Conservation (phyloP, 2,888 invertebrate genomes). For the Drosophila stalkeri region DNA sequence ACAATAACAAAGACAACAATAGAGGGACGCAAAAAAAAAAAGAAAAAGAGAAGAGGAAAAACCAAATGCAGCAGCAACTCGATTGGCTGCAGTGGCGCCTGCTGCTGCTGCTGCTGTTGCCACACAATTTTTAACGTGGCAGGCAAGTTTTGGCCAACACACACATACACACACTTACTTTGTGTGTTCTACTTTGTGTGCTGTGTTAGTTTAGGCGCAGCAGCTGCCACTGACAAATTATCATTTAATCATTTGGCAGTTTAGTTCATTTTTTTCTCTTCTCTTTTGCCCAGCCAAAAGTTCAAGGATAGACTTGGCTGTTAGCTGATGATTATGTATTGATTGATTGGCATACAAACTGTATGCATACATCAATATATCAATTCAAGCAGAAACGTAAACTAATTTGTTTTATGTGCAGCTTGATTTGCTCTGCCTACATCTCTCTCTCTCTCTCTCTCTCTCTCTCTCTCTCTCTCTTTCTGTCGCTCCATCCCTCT, state of each 20-base stretch:
- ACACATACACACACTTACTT: constrained; percentile 12
- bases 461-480: background rate
- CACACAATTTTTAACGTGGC: constrained; percentile 46
- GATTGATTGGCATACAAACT: constrained; percentile 39
- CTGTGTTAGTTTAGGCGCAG: constrained; percentile 50
- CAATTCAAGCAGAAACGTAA: background rate
- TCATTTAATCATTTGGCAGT: constrained; percentile 72
- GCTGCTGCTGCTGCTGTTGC: constrained; percentile 6
- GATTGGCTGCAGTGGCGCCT: constrained; percentile 38
- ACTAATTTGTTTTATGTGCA: constrained; percentile 29
- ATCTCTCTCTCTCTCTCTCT: background rate
- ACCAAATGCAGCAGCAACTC: constrained; percentile 32
- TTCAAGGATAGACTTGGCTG: constrained; percentile 48
- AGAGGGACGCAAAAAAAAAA: background rate
- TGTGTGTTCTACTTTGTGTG: constrained; percentile 20
- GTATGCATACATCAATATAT: constrained; percentile 18
- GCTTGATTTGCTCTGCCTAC: background rate
- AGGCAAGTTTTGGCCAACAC: constrained; percentile 21
- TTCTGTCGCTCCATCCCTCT: background rate
- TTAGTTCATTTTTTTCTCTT: constrained; percentile 25
- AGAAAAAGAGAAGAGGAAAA: constrained; percentile 1
- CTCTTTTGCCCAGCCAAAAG: constrained; percentile 25
- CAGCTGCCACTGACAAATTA: constrained; percentile 72
- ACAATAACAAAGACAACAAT: constrained; percentile 17
- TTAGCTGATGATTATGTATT: constrained; percentile 51